Percentiles rank a stretch among this genome's conserved stretches.
Evolutionary conservation across 2,113 vertebrate genomes (phyloP).

Genomic region (Desmodus rotundus): DNA sequence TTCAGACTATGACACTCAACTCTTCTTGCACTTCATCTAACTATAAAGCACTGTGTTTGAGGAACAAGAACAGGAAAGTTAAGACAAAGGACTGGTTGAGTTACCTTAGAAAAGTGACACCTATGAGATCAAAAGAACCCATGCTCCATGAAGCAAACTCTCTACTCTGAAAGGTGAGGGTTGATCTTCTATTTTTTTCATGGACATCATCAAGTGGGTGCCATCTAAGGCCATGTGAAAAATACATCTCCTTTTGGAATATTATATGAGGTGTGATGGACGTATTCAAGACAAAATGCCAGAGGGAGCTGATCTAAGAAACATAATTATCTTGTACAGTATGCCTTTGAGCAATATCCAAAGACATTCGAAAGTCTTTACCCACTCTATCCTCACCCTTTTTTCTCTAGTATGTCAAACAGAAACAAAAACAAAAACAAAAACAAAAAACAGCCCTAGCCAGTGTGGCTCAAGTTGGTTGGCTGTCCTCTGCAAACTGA

Average conservation of each 20-base stretch:
- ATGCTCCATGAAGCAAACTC: neutral
- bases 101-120: constrained; percentile 8
- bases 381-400: neutral
- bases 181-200: neutral
- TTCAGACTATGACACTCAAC: neutral
- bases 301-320: neutral
- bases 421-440: neutral
- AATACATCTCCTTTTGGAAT: neutral
- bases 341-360: constrained; percentile 25
- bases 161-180: neutral
- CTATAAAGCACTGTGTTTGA: neutral
- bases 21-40: neutral
- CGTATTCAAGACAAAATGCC: constrained; percentile 15
- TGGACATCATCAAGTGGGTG: neutral
- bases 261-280: constrained; percentile 25
- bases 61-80: neutral
- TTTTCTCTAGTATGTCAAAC: neutral
- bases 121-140: constrained; percentile 36
- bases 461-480: too few relatives aligned
- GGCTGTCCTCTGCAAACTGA: too few relatives aligned
- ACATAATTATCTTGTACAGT: constrained; percentile 14
- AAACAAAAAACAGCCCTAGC: neutral
- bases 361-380: constrained; percentile 36
- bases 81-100: neutral
- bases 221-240: constrained; percentile 20